These are phyloP conservation scores for Paramormyrops kingsleyae DNA, from an alignment of 2,113 vertebrate species.

Conservation along the genomic window DNA sequence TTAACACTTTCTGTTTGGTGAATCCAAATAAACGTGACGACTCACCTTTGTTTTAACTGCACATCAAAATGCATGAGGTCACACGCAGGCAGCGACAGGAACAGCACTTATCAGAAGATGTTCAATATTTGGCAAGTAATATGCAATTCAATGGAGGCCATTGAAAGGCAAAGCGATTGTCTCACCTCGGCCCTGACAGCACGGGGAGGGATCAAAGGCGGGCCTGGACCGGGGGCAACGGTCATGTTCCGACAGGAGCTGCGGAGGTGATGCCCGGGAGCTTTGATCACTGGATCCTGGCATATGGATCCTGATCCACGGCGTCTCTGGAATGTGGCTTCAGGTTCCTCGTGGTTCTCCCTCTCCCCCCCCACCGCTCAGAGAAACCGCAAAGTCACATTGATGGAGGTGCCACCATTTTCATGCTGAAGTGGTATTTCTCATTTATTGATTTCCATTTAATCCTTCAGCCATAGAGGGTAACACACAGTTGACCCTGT, in stretches of 20 bases:
- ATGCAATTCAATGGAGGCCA: neutral
- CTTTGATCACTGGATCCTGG: slow-evolving; percentile 1
- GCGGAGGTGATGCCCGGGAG: neutral
- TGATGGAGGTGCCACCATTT: neutral
- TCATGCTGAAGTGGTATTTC: neutral
- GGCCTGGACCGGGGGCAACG: neutral
- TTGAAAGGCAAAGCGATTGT: neutral
- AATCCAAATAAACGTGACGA: neutral
- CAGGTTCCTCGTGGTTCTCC: neutral
- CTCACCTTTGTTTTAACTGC: neutral
- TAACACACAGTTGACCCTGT: neutral
- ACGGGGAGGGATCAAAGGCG: neutral
- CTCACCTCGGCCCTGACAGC: neutral
- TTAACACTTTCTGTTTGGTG: neutral
- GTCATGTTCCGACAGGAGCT: neutral
- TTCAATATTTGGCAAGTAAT: slow-evolving; percentile 7
- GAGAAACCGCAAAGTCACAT: neutral
- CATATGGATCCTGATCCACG: neutral
- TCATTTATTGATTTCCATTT: neutral
- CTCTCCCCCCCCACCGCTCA: neutral
- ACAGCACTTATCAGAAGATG: neutral
- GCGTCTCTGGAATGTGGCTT: neutral
- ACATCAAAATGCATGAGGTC: neutral
- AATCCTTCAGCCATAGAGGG: neutral
- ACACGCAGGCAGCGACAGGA: neutral